phyloP scores from a whole-genome alignment of 2,888 invertebrate species.

The Melikaiella ostensackeni region DNA sequence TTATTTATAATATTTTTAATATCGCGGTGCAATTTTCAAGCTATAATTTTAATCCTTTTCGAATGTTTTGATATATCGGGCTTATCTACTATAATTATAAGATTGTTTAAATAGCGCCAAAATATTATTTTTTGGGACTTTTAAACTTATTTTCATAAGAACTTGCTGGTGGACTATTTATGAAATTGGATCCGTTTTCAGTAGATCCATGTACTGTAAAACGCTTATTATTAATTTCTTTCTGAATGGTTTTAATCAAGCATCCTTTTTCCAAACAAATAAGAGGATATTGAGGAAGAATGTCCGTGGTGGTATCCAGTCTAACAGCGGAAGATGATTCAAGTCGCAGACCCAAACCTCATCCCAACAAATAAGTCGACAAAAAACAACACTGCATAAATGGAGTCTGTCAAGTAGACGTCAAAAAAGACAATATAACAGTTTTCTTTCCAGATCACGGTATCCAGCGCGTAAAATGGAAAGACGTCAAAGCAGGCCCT shows the following conservation, averaged over 20 bases:
- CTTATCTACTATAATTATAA: too few relatives aligned
- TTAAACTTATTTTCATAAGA: too few relatives aligned
- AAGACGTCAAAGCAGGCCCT: slow-evolving; percentile 94
- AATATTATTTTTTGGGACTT: too few relatives aligned
- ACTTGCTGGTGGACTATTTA: too few relatives aligned
- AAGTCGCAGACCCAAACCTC: slow-evolving; percentile 80
- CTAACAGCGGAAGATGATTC: slow-evolving; percentile 88
- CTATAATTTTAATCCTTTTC: too few relatives aligned
- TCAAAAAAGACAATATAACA: slow-evolving; percentile 83
- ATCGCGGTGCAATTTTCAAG: too few relatives aligned
- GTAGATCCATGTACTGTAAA: too few relatives aligned
- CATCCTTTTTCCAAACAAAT: slow-evolving; percentile 75
- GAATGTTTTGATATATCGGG: too few relatives aligned
- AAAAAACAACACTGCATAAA: slow-evolving; percentile 90
- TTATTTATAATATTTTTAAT: too few relatives aligned
- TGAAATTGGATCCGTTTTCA: too few relatives aligned
- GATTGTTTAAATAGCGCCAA: too few relatives aligned
- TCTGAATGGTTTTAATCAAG: not conserved
- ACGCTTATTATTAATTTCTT: too few relatives aligned
- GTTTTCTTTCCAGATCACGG: slow-evolving; percentile 95
- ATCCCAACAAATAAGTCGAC: slow-evolving; percentile 96
- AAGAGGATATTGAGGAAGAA: slow-evolving; percentile 89
- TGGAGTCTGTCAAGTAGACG: slow-evolving; percentile 93
- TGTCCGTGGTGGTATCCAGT: slow-evolving; percentile 97
- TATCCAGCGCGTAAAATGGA: slow-evolving; percentile 97